These are phyloP conservation scores for Pteromalus puparum DNA, from an alignment of 1,140 invertebrate genomes.

Conservation along the genomic window DNA sequence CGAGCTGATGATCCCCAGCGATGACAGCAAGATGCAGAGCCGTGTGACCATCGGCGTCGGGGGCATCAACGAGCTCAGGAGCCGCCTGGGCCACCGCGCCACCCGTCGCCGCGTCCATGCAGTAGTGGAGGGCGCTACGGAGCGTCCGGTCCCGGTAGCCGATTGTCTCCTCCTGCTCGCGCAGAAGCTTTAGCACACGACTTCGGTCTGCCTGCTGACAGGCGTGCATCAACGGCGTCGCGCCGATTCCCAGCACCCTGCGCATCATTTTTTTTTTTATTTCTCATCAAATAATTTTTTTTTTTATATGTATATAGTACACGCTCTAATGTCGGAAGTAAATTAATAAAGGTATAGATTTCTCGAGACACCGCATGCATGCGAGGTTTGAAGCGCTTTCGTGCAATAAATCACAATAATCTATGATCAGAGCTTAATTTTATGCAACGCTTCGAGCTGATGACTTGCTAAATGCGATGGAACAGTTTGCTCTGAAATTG, in stretches of 20 bases:
- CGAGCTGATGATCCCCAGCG: constrained; percentile 89
- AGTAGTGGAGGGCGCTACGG: constrained; percentile 94
- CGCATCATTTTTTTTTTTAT: constrained; percentile 19
- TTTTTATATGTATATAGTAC: too few species aligned
- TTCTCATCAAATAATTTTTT: too few species aligned
- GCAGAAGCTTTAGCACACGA: constrained; percentile 75
- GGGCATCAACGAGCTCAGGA: constrained; percentile 85
- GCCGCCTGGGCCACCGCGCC: constrained; percentile 85
- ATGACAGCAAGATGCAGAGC: constrained; percentile 95
- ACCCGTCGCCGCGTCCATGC: constrained; percentile 85
- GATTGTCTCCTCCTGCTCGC: constrained; percentile 72
- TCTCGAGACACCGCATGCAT: not conserved
- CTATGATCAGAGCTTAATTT: not conserved
- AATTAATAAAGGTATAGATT: too few species aligned
- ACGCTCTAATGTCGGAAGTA: too few species aligned
- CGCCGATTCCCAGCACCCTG: constrained; percentile 74
- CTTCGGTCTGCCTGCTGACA: constrained; percentile 86
- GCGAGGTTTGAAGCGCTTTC: not conserved
- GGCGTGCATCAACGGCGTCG: constrained; percentile 91
- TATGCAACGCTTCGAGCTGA: not conserved
- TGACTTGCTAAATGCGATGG: not conserved
- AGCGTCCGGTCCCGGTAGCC: constrained; percentile 85
- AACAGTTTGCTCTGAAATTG: not conserved
- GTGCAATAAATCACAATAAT: not conserved
- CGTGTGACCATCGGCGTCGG: constrained; percentile 95